Evolutionary conservation across 2,113 vertebrate genomes (phyloP), one percentile per base, ranked within the genome.

Genomic region (Cyanistes caeruleus): DNA sequence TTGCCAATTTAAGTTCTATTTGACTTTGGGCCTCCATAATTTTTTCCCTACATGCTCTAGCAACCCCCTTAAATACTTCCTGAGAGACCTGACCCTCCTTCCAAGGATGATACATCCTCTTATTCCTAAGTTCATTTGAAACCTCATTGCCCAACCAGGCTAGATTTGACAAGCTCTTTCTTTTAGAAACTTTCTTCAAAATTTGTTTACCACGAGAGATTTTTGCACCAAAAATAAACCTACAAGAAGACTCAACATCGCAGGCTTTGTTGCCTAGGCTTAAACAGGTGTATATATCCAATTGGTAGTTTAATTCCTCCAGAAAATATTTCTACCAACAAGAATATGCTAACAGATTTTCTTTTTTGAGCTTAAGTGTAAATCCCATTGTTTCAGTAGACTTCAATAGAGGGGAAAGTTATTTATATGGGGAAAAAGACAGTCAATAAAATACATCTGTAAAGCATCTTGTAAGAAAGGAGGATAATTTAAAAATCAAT

Each of bases 401-500:
- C 53, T 53, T 85, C 30, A 73, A 15, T 0, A 79, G 17, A 83
- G 9, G 16, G 9, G 4, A 5, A 65, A 58, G 17, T 93, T 90
- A 90, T 90, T 90, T 94, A 76, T 85, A 64, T 51, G 33, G 55
- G 37, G 39, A 67, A 84, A 94, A 91, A 81, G 77, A 56, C 9
- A 75, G 79, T 90, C 63, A 83, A 65, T 96, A 90, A 63, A 70
- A 84, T 67, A 53, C 15, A 63, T 30, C 15, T 84, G 35, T 88
- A 90, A 88, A 90, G 10, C 18, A 48, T 58, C 35, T 81, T 78
- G 30, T 63, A 89, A 92, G 68, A 93, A 95, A 67, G 30, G 63
- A 86, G 9, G 17, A 7, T 70, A 92, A 86, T 80, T 92, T 81
- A 59, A 86, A 94, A 95, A 86, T 93, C 85, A 80, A 90, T 90